Base-by-base conservation (phyloP, 2,113 vertebrate species). In the Camelus dromedarius region DNA sequence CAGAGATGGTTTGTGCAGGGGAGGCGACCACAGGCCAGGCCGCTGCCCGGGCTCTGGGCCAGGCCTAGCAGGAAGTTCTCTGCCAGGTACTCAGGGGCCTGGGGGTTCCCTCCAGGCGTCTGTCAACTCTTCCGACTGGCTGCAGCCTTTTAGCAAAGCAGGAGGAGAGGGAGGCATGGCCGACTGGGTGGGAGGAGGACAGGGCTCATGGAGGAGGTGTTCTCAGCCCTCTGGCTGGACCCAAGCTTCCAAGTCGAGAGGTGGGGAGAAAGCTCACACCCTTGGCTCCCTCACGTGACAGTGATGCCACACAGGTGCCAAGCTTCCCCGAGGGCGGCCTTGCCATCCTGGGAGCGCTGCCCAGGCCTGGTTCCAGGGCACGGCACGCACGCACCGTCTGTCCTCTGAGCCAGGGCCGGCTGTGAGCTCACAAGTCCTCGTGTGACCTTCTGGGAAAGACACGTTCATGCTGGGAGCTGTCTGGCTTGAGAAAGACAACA, bases 401-500 rank as follows among this genome's bases (percentile, higher is more conserved):
- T 62, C 64, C 35, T 92, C 73, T 87, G 70, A 62, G 32, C 32
- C 19, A 11, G 79, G 18, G 58, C 67, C 91, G 95, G 75, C 62
- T 15, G 42, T 82, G 91, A 93, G 58, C 93, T 96, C 91, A 90
- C 26, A 2, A 20, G 60, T 89, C 66, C 88, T 85, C 54, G 1
- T 19, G 56, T 80, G 73, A 94, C 84, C 66, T 92, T 84, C 67
- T 66, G 89, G 76, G 70, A 95, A 94, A 66, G 19, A 35, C 83
- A 48, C 28, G 38, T 62, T 32, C 11, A 4, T 67, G 85, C 48
- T 84, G 15, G 32, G 19, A n/a, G 72, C 42, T 62, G 32, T n/a
- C 60, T 46, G 26, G 82, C 73, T 46, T 52, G 28, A 76, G 82
- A 67, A 75, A 79, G 42, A 96, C 54, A 56, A 56, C 8, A 66